Conservation (phyloP, 2,888 invertebrate genomes). For the Acheta domesticus region DNA sequence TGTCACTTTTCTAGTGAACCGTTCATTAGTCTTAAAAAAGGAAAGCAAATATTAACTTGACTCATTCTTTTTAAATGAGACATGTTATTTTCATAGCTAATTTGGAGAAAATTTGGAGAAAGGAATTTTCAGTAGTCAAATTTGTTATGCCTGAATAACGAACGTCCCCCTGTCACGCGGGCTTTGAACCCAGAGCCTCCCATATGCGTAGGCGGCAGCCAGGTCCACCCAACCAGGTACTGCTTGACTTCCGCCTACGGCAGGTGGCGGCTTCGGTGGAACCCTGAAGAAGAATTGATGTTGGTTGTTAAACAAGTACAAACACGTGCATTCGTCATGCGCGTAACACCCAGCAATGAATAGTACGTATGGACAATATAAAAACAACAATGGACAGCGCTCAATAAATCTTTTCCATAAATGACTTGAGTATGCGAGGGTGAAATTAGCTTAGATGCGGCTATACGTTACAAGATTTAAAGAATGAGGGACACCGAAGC, state of each 20-base stretch:
- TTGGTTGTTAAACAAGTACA: neutral
- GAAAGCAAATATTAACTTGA: no score
- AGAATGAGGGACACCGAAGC: slow-evolving; percentile 7
- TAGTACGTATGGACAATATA: neutral
- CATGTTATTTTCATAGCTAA: no score
- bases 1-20: no score
- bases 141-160: no score
- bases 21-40: no score
- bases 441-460: slow-evolving; percentile 6
- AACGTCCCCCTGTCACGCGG: no score
- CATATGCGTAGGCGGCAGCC: no score
- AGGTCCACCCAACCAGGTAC: no score
- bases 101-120: no score
- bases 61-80: no score
- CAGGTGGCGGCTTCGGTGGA: neutral
- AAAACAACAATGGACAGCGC: slow-evolving; percentile 9
- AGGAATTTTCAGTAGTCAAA: no score
- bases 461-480: slow-evolving; percentile 1
- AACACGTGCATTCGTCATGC: neutral
- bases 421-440: neutral
- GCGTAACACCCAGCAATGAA: neutral
- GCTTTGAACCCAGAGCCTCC: no score
- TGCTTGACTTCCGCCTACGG: neutral
- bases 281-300: neutral
- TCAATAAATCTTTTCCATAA: neutral